A percentile compares a stretch with the other conserved stretches of the same genome.
Conservation (phyloP, 92 coral and sea anemone genomes). For the Epizoanthus fatuus region DNA sequence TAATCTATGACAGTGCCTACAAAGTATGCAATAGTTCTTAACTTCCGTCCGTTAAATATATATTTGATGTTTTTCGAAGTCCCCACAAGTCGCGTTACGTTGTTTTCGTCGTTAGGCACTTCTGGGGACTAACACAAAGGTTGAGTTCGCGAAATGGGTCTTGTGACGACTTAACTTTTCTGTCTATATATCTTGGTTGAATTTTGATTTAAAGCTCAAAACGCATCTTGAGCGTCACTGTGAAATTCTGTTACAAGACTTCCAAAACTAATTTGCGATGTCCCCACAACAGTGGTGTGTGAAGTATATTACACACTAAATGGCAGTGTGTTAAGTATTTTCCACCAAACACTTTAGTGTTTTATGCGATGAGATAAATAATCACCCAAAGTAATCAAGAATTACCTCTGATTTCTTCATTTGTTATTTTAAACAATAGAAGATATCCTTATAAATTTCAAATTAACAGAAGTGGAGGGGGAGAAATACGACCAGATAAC, state of each 20-base stretch:
- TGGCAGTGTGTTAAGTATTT: slow-evolving; percentile 3
- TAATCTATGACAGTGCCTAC: no score
- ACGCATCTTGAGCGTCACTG: not conserved
- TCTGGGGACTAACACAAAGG: slow-evolving; percentile 4
- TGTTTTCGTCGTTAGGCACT: not conserved
- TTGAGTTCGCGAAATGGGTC: not conserved
- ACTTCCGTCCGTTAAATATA: no score
- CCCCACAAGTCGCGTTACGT: slow-evolving; percentile 6
- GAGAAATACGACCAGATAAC: not conserved
- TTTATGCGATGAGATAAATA: not conserved
- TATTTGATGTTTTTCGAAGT: not conserved
- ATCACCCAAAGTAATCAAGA: not conserved
- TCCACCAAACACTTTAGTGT: not conserved
- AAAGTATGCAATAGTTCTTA: no score
- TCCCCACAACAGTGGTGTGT: slow-evolving; percentile 4
- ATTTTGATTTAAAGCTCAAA: not conserved
- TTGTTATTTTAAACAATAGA: not conserved
- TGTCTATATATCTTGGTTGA: not conserved
- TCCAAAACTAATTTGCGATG: not conserved
- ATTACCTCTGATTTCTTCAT: not conserved
- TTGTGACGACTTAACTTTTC: slow-evolving; percentile 8
- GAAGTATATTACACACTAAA: slow-evolving; percentile 1
- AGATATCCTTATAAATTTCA: not conserved
- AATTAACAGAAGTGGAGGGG: not conserved
- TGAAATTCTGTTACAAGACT: not conserved